Base-by-base conservation (phyloP, 2,888 invertebrate species). In the Caenorhabditis imperialis region DNA sequence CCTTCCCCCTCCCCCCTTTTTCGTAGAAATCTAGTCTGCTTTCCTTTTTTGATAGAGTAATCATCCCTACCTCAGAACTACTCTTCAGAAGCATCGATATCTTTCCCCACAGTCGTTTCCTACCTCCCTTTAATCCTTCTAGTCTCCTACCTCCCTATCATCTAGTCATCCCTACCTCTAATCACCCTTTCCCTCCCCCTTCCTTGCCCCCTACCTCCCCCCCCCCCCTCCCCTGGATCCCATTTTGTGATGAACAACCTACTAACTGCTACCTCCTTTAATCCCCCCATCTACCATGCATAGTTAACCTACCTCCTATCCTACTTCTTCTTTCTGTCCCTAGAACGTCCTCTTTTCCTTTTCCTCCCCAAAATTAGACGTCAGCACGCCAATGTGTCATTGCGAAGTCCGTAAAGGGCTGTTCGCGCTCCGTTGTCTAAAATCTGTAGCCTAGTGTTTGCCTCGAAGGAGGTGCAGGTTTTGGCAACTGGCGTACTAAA, bases 41-140 rank as follows among this genome's bases (percentile, higher is more conserved):
- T 48, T 42, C 18, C n/a, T 45, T 44, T 22, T 22, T 33, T 45
- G 18, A 20, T 16, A 47, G 14, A 12, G 27, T 30, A 7, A 30
- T 23, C 35, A 25, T 3, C 12, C 20, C 67, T 67, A 67, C 67
- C 67, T 67, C 65, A 7, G 10, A 30, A 30, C 20, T 23, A 33
- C 10, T 16, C 14, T 27, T 25, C n/a, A 20, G 27, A 23, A 35
- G n/a, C 25, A 44, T 67, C 33, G 57, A 30, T 35, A 50, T 38
- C 33, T 7, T 18, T 20, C 37, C 8, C 25, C n/a, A n/a, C 16
- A 7, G 37, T 51, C 33, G 37, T 35, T 51, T 38, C 8, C 33
- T 27, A 42, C 33, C 23, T 8, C n/a, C 4, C 35, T n/a, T n/a
- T 33, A 30, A 22, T 51, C 20, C 23, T 4, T 22, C 25, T 20